phyloP scores from a whole-genome alignment of 1,140 invertebrate genomes.

The Caerostris extrusa region DNA sequence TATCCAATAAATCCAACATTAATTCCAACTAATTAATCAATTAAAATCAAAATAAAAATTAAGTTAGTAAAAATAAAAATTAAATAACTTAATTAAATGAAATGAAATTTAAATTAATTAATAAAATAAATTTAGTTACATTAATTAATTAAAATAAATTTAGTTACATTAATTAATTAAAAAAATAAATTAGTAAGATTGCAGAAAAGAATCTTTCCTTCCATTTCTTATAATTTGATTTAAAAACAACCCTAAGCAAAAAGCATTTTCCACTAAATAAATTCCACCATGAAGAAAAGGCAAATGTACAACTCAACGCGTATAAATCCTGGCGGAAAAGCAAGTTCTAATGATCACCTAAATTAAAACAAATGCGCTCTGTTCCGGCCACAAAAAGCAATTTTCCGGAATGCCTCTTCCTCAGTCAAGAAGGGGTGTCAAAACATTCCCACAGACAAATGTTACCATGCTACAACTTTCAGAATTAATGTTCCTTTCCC shows the following conservation, averaged over 20 bases:
- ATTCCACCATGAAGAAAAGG: background rate
- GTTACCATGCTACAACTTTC: background rate
- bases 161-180: no score
- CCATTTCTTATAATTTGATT: background rate
- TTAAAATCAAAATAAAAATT: no score
- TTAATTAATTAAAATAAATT: no score
- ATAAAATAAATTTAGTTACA: no score
- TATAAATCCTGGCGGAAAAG: background rate
- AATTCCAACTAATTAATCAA: no score
- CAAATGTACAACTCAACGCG: background rate
- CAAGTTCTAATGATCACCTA: background rate
- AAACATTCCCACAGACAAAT: slow-evolving; percentile 17
- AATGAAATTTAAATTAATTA: no score
- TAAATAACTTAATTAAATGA: no score
- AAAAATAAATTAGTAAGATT: no score
- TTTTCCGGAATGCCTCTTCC: background rate
- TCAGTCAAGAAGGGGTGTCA: background rate
- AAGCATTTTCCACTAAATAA: background rate
- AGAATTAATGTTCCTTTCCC: slow-evolving; percentile 21
- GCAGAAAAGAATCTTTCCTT: no score
- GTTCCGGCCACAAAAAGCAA: background rate
- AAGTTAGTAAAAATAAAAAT: no score
- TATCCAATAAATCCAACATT: no score
- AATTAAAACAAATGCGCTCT: background rate
- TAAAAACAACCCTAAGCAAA: background rate